Evolutionary conservation across 1,140 invertebrate genomes (phyloP), one percentile per base, ranked within the genome.

Genomic region (Temnothorax longispinosus): DNA sequence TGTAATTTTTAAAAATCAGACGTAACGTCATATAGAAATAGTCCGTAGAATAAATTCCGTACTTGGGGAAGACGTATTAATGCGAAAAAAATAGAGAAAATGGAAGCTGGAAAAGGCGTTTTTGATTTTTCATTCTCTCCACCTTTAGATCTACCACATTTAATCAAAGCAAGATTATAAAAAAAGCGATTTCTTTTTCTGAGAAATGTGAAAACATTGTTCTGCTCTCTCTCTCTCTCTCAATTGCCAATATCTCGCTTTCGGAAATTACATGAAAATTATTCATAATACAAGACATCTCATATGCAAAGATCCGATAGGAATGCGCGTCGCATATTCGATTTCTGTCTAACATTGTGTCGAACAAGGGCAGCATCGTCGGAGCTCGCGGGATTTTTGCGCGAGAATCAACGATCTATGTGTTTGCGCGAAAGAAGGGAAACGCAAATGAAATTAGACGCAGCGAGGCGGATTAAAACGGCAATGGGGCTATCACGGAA

Each of bases 381-480:
- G 38, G 27, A 50, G 13, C 77, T 54, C 35, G 65, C 10, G 50
- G 21, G 35, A 75, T 50, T 75, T 84, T 47, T 50, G 18, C 69
- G 18, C 27, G 54, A 11, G 62, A 50, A 15, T 58, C 32, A 18
- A 15, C 62, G 35, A 81, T 72, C 80, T 75, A 50, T 27, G 80
- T 74, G 41, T 60, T 84, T 75, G 75, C 69, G 54, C 35, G 69
- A 41, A 74, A 44, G 67, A 10, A 41, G 10, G 56, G n/a, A 58
- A 47, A 44, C 69, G 69, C 41, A 60, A 82, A 82, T 82, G 67
- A 74, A 74, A 82, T 82, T 75, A 74, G 69, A 82, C 27, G 65
- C 65, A 81, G 35, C 78, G 41, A 60, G 27, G 69, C 8, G 56
- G 56, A 84, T 84, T 75, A 75, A 84, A 27, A 84, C 69, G 69